A percentile compares a stretch with the other conserved stretches of the same genome.
Evolutionary conservation across 1,140 invertebrate genomes (phyloP).

Genomic region (Battus philenor): DNA sequence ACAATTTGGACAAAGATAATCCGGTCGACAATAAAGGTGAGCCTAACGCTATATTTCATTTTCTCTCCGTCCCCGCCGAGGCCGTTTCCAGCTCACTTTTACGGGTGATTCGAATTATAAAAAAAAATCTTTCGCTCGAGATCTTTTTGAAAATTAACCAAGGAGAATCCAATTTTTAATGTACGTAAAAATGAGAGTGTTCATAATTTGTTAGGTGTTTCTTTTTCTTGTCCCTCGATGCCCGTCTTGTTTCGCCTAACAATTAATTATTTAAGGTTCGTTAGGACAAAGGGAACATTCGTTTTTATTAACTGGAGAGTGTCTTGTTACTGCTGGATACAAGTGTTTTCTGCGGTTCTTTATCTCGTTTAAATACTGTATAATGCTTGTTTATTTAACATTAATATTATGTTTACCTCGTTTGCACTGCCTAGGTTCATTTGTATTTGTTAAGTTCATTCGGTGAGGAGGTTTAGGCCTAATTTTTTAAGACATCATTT

Average conservation of each 20-base stretch:
- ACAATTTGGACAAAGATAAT: constrained; percentile 9
- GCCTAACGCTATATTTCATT: constrained; percentile 11
- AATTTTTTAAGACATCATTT: too few relatives aligned
- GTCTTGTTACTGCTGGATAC: too few relatives aligned
- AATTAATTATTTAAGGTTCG: constrained; percentile 8
- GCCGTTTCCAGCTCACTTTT: constrained; percentile 5
- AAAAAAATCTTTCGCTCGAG: too few relatives aligned
- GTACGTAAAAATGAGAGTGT: constrained; percentile 8
- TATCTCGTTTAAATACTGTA: too few relatives aligned
- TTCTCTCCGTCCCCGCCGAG: constrained; percentile 1
- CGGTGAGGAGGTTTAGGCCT: too few relatives aligned
- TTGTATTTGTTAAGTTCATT: too few relatives aligned
- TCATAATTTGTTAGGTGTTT: constrained; percentile 8
- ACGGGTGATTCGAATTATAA: not conserved
- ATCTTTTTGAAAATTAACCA: constrained; percentile 11
- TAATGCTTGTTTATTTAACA: too few relatives aligned
- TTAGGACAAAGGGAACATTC: not conserved
- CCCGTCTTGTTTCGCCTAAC: constrained; percentile 2
- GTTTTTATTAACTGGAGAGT: too few relatives aligned
- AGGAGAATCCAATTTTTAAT: constrained; percentile 13
- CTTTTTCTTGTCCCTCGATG: not conserved
- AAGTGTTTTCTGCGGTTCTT: too few relatives aligned
- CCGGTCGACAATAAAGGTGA: constrained; percentile 10
- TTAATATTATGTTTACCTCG: too few relatives aligned
- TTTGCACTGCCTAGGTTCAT: too few relatives aligned